Evolutionary conservation across 2,113 vertebrate species (phyloP).

Genomic region (human): DNA sequence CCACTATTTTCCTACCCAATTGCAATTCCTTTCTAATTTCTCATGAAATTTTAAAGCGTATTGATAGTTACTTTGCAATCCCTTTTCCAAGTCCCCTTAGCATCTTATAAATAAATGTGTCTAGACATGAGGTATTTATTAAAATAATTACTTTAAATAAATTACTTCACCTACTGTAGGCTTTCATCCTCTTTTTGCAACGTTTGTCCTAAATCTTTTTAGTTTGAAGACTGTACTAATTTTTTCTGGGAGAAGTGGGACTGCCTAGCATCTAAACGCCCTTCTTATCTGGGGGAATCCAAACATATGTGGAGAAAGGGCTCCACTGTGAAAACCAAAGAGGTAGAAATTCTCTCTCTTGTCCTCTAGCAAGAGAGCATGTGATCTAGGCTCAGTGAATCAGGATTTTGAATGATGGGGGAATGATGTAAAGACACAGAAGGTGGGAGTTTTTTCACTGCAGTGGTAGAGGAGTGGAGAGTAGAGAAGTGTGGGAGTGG

Average conservation of each 20-base stretch:
- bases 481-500: too few species aligned
- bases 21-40: neutral
- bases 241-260: neutral
- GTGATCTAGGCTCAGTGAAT: neutral
- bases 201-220: neutral
- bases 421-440: neutral
- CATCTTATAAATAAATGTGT: slow-evolving; percentile 12
- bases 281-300: neutral
- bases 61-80: neutral
- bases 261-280: neutral
- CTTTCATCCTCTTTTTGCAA: neutral
- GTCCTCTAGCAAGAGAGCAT: neutral
- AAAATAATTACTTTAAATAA: slow-evolving; percentile 10
- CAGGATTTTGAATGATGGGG: neutral
- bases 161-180: neutral
- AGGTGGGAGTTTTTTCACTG: neutral
- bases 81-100: slow-evolving; percentile 1
- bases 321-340: neutral
- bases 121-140: neutral
- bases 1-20: neutral
- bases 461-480: neutral
- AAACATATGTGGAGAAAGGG: neutral
- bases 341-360: neutral
- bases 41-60: slow-evolving; percentile 26
- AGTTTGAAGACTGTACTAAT: neutral